Evolutionary conservation across 35 echinoderm and acorn worm species (phyloP).

Genomic region (Heliocidaris erythrogramma): DNA sequence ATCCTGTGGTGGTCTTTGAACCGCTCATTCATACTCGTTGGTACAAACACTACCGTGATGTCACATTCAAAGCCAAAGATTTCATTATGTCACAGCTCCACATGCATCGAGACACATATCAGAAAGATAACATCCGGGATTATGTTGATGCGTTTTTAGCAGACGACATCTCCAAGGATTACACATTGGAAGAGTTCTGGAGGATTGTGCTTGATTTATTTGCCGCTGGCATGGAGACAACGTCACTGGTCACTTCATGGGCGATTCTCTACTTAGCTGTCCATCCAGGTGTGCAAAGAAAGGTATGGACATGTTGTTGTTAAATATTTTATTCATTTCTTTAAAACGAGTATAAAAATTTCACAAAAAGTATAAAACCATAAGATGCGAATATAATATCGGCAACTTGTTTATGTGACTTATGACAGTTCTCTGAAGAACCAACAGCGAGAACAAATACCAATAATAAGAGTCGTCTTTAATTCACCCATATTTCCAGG

Average conservation of each 20-base stretch:
- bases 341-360: too few relatives aligned
- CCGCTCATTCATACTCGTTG: not conserved
- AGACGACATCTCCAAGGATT: constrained; percentile 7
- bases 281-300: constrained; percentile 27
- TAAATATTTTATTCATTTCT: too few relatives aligned
- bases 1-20: constrained; percentile 21
- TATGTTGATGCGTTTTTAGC: constrained; percentile 38
- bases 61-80: not conserved
- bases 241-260: not conserved
- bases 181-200: constrained; percentile 1
- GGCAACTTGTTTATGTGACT: too few relatives aligned
- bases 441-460: too few relatives aligned
- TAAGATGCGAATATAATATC: too few relatives aligned
- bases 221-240: constrained; percentile 44
- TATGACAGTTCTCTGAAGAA: too few relatives aligned
- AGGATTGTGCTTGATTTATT: constrained; percentile 33
- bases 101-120: not conserved
- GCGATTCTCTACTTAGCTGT: constrained; percentile 23
- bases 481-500: too few relatives aligned
- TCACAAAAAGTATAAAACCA: too few relatives aligned
- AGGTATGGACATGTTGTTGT: not conserved
- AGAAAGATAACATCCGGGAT: constrained; percentile 35
- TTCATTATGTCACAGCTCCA: not conserved
- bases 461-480: too few relatives aligned
- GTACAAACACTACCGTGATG: not conserved